phyloP scores from a whole-genome alignment of 2,113 vertebrate species.

The Macaca nemestrina region DNA sequence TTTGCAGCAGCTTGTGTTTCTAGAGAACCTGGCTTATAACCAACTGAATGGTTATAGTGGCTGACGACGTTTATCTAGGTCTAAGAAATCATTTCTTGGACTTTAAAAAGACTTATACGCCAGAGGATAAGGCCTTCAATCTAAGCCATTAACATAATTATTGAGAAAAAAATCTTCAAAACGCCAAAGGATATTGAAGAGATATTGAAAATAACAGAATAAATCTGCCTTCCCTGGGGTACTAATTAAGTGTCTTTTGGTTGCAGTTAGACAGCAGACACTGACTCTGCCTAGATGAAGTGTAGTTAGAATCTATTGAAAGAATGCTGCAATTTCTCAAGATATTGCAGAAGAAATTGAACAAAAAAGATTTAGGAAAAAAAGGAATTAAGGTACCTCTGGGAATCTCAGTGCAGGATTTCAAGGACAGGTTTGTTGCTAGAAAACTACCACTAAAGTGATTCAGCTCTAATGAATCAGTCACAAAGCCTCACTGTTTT shows the following conservation, averaged over 20 bases:
- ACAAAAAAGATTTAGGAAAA: slow-evolving; percentile 32
- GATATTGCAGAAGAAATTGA: neutral
- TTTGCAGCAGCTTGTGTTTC: neutral
- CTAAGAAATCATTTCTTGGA: slow-evolving; percentile 23
- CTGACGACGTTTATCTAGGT: slow-evolving; percentile 12
- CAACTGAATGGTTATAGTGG: neutral
- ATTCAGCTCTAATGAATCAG: neutral
- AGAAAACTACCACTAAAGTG: neutral
- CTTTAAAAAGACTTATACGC: slow-evolving; percentile 20
- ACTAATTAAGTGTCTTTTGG: slow-evolving; percentile 41
- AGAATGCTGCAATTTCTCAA: slow-evolving; percentile 11
- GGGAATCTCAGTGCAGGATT: neutral
- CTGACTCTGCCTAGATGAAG: neutral
- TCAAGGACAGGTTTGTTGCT: neutral
- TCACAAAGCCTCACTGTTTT: neutral
- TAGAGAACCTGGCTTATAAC: neutral
- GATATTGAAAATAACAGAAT: neutral
- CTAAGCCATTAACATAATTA: slow-evolving; percentile 38
- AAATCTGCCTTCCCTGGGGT: slow-evolving; percentile 35
- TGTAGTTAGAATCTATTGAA: neutral
- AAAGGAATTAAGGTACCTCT: neutral
- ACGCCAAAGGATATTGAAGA: slow-evolving; percentile 4
- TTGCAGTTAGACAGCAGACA: slow-evolving; percentile 28
- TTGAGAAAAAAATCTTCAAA: slow-evolving; percentile 51
- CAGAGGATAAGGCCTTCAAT: neutral